A percentile compares a stretch with the other conserved stretches of the same genome.
phyloP scores from a whole-genome alignment of 1,140 invertebrate genomes.

The Caenorhabditis brenneri region DNA sequence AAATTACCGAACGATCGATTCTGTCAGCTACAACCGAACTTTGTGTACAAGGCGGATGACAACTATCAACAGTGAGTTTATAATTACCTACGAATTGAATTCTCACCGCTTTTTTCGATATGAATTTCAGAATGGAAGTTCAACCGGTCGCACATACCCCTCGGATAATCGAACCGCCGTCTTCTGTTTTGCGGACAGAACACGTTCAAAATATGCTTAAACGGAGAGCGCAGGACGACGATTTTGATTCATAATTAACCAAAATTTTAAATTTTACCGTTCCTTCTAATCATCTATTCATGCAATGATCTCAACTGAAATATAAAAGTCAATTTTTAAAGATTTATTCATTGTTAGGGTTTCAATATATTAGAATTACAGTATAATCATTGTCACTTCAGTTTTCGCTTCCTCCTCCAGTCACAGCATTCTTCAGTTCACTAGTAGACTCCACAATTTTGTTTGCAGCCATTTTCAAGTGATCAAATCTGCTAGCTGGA shows the following conservation, averaged over 20 bases:
- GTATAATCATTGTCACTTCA: background rate
- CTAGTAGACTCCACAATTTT: constrained; percentile 22
- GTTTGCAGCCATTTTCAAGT: constrained; percentile 31
- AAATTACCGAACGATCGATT: constrained; percentile 51
- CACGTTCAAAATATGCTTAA: constrained; percentile 39
- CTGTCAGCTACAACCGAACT: constrained; percentile 45
- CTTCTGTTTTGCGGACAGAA: background rate
- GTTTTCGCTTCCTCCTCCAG: background rate
- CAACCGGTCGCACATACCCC: background rate
- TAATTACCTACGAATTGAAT: no score
- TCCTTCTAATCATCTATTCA: background rate
- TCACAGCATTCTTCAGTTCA: constrained; percentile 28
- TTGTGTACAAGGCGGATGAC: constrained; percentile 42
- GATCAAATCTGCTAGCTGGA: background rate
- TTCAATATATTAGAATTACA: background rate
- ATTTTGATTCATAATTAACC: constrained; percentile 13
- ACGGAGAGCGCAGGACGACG: constrained; percentile 21
- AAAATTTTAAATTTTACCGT: background rate
- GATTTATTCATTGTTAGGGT: no score
- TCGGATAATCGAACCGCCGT: background rate
- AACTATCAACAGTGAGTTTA: constrained; percentile 8
- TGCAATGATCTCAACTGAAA: constrained; percentile 9
- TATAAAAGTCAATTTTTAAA: background rate
- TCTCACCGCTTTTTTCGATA: background rate
- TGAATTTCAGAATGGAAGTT: background rate